Base-by-base conservation (phyloP, 2,797 vertebrate genomes). In the Columba guinea region DNA sequence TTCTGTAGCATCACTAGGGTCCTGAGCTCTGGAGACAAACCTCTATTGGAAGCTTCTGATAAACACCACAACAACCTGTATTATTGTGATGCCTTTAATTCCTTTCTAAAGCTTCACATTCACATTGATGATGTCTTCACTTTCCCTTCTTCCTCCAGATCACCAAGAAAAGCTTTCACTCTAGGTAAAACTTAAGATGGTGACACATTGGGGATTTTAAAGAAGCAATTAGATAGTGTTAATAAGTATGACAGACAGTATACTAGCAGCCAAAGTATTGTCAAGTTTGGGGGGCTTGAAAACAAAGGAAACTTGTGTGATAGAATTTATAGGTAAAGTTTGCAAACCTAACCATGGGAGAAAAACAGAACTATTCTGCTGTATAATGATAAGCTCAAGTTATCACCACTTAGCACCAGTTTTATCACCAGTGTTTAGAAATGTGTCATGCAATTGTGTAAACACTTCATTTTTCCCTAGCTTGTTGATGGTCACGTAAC, bases 371-470 rank as follows among this genome's bases (percentile, higher is more conserved):
- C 26, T 52, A 17, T 26, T 94, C n/a, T 94, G 27, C 15, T 84
- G 10, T 84, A 23, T 55, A 84, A 55, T 13, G 1, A 1, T 21
- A 71, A 73, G 23, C 48, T 83, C 52, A 87, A 67, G 4, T 79
- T 82, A 35, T 30, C 56, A 92, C 19, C 32, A 34, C 26, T 92
- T 90, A 87, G 67, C 74, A 82, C 23, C 69, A 71, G 16, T 75
- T 94, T 90, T 87, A 92, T 90, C 74, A 73, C 14, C 37, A 82
- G 10, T 90, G 55, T 87, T 90, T 69, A 79, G 87, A 95, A 87
- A 73, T 78, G 21, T 4, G 19, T 55, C 82, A 63, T 55, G 27
- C 35, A 41, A 30, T 11, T 81, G 22, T 73, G 56, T 60, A 75
- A 53, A 88, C 24, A 22, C 8, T n/a, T 71, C 79, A 53, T 93